Evolutionary conservation across 2,888 invertebrate genomes (phyloP), one percentile per base, ranked within the genome.

Genomic region (Tenthredo mesomela): DNA sequence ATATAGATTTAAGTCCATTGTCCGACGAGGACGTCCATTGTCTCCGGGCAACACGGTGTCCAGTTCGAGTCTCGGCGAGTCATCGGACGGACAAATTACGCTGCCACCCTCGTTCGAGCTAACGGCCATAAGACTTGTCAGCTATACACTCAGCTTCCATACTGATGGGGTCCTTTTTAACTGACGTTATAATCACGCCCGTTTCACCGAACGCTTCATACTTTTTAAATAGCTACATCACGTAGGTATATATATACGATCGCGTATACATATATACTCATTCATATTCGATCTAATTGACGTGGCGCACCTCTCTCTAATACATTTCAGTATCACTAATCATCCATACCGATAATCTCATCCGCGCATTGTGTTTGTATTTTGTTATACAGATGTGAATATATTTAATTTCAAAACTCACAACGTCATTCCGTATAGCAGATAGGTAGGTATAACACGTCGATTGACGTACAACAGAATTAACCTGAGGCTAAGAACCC

Each of bases 51-150:
- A 80, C 29, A 61, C 80, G 61, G 21, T 61, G 80, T 80, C 80
- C 80, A 61, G 58, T 37, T 80, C 40, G 80, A 80, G 58, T 80
- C 80, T 25, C 80, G 58, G 58, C 80, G 15, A 80, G 80, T 80
- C 80, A 80, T 80, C 80, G 80, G 80, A 80, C 80, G 58, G 80
- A 80, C 80, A 80, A 80, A 80, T 80, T 80, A 80, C 61, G 80
- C 80, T 61, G 61, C 61, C 40, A 29, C 61, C 58, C 58, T 25
- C 40, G 40, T 61, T 12, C 12, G 6, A 21, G 15, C 33, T 15
- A 61, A 61, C 37, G 58, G 61, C 37, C 5, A 15, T 47, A 61
- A 58, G 80, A 80, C 80, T 80, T 58, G 58, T 61, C 58, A 61
- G 80, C 80, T 80, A 80, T 80, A 61, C 61, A 80, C 61, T 40